Conservation (phyloP, 2,888 invertebrate genomes). For the Himalopsyche kuldschensis region DNA sequence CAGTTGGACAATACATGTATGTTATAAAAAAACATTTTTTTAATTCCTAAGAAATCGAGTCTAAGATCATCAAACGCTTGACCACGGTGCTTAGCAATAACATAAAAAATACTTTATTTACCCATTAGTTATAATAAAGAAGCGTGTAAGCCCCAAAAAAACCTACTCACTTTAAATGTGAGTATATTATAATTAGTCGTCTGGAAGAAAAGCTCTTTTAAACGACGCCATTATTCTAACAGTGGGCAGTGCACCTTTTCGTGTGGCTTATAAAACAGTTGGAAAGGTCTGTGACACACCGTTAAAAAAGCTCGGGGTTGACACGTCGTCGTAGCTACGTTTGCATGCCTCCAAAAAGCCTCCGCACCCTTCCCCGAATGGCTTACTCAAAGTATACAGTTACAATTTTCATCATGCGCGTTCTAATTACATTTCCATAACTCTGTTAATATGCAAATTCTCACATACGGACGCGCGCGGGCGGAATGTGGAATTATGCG, state of each 20-base stretch:
- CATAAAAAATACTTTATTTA: too few species aligned
- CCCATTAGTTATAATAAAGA: too few species aligned
- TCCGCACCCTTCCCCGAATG: not conserved
- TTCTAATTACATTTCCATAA: constrained; percentile 55
- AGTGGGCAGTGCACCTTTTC: not conserved
- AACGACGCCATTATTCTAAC: not conserved
- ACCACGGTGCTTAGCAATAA: too few species aligned
- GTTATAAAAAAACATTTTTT: too few species aligned
- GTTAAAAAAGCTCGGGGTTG: not conserved
- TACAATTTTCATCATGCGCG: constrained; percentile 40
- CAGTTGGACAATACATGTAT: too few species aligned
- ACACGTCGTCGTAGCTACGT: not conserved
- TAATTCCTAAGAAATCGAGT: too few species aligned
- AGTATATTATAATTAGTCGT: not conserved
- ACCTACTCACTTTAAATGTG: too few species aligned
- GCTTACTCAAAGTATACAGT: constrained; percentile 31
- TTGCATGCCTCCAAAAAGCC: not conserved
- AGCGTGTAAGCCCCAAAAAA: too few species aligned
- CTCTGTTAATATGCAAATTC: constrained; percentile 55
- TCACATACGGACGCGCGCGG: constrained; percentile 36
- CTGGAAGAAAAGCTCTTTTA: not conserved
- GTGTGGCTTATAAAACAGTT: not conserved
- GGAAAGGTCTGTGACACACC: not conserved
- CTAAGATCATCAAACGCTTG: too few species aligned
- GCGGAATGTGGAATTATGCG: not conserved